phyloP scores from a whole-genome alignment of 2,888 invertebrate species.

The Enchytraeus crypticus region DNA sequence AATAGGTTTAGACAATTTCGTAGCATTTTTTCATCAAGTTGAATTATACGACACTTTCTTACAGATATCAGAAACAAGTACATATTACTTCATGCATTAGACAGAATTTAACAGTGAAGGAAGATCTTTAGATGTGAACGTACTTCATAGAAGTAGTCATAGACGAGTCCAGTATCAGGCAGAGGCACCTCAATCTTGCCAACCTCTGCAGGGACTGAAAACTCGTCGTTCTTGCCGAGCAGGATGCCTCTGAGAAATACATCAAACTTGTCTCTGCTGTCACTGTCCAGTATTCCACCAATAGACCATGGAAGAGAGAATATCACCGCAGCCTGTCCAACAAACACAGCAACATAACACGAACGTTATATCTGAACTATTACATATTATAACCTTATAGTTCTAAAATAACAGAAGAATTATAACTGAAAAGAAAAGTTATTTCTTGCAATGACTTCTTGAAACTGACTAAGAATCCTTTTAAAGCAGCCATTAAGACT shows the following conservation, averaged over 20 bases:
- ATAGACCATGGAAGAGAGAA: conserved; percentile 74
- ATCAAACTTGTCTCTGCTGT: conserved; percentile 68
- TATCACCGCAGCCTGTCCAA: conserved; percentile 68
- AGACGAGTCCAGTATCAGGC: conserved; percentile 68
- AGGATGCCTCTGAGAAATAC: conserved; percentile 59
- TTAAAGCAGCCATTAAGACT: too few species aligned
- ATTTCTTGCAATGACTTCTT: too few species aligned
- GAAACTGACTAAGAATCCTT: too few species aligned
- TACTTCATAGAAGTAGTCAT: conserved; percentile 69
- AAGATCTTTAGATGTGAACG: not conserved
- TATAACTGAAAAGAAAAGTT: too few species aligned
- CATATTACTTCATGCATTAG: not conserved
- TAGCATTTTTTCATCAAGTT: too few species aligned
- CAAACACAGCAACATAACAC: not conserved
- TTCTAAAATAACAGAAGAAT: too few species aligned
- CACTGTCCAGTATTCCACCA: conserved; percentile 67
- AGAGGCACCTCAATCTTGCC: conserved; percentile 63
- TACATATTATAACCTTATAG: too few species aligned
- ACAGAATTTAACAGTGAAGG: not conserved
- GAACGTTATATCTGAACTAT: not conserved
- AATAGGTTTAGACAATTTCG: too few species aligned
- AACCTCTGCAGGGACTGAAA: conserved; percentile 56
- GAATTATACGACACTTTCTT: too few species aligned
- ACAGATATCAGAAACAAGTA: not conserved
- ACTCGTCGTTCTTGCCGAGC: conserved; percentile 46